Conservation (phyloP, 2,888 invertebrate genomes). For the Dromius quadrimaculatus region DNA sequence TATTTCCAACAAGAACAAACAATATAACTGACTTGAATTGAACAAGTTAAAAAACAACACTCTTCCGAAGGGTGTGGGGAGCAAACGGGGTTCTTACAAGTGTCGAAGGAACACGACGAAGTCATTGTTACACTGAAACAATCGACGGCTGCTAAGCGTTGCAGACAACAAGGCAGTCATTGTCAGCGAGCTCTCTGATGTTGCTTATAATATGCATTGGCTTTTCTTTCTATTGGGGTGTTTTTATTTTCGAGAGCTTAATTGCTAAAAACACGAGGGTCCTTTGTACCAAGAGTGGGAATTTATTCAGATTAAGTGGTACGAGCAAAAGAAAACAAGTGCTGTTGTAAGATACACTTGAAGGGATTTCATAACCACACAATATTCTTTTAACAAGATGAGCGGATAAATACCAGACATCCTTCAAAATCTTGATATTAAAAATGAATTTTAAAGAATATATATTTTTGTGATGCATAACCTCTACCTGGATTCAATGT, state of each 20-base stretch:
- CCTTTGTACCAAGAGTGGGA: conserved; percentile 27
- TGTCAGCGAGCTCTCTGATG: conserved; percentile 21
- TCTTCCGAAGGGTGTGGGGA: conserved; percentile 11
- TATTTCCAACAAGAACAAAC: conserved; percentile 27
- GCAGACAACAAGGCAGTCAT: conserved; percentile 33
- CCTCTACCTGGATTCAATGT: too few relatives aligned
- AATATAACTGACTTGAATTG: conserved; percentile 34
- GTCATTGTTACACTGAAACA: conserved; percentile 50
- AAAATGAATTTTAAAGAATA: too few relatives aligned
- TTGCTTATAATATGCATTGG: conserved; percentile 40
- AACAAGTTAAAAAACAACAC: conserved; percentile 41
- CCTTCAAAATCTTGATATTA: too few relatives aligned
- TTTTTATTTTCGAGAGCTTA: conserved; percentile 33
- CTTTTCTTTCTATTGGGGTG: conserved; percentile 33
- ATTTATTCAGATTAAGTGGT: conserved; percentile 31
- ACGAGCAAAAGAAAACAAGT: conserved; percentile 1
- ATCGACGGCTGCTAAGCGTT: conserved; percentile 37
- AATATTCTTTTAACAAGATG: conserved; percentile 4
- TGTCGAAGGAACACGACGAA: conserved; percentile 45
- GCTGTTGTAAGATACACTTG: conserved; percentile 14
- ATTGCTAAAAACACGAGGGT: conserved; percentile 28
- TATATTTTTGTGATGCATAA: too few relatives aligned
- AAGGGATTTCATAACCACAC: neutral
- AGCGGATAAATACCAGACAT: too few relatives aligned
- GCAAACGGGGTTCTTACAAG: conserved; percentile 42